phyloP scores from a whole-genome alignment of 2,113 vertebrate species.

The Hydrochoerus hydrochaeris region DNA sequence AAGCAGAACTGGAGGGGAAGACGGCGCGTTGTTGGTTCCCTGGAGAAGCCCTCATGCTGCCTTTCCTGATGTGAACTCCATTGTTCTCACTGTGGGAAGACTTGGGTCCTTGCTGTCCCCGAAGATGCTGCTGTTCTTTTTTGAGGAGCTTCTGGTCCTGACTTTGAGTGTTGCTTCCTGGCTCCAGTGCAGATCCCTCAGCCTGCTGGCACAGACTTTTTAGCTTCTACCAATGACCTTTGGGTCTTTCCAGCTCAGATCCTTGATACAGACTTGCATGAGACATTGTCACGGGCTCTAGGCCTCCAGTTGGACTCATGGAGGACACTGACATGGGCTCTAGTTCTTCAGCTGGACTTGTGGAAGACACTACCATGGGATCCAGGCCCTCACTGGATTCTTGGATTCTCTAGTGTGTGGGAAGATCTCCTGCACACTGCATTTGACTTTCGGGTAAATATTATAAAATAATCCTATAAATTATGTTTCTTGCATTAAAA shows the following conservation, averaged over 20 bases:
- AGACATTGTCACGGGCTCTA: not conserved
- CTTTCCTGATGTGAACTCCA: not conserved
- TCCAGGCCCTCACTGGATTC: not conserved
- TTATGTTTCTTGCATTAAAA: not conserved
- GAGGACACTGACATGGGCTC: not conserved
- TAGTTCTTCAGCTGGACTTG: not conserved
- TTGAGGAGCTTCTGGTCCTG: not conserved
- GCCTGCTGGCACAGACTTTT: not conserved
- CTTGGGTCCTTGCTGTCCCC: not conserved
- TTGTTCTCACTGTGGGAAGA: not conserved
- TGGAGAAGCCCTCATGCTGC: not conserved
- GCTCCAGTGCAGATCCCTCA: not conserved
- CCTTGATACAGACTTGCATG: not conserved
- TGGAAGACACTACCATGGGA: not conserved
- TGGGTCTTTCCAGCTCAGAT: not conserved
- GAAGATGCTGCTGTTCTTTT: no score
- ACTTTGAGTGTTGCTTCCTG: not conserved
- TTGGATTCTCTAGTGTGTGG: not conserved
- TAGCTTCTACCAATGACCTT: not conserved
- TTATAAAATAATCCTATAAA: not conserved
- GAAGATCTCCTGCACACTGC: not conserved
- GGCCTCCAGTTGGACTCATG: not conserved
- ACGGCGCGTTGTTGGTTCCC: not conserved
- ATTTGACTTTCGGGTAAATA: not conserved
- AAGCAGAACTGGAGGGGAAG: not conserved